These are phyloP conservation scores for Eleutherodactylus coqui DNA, from an alignment of 2,797 vertebrate species.

Conservation along the genomic window DNA sequence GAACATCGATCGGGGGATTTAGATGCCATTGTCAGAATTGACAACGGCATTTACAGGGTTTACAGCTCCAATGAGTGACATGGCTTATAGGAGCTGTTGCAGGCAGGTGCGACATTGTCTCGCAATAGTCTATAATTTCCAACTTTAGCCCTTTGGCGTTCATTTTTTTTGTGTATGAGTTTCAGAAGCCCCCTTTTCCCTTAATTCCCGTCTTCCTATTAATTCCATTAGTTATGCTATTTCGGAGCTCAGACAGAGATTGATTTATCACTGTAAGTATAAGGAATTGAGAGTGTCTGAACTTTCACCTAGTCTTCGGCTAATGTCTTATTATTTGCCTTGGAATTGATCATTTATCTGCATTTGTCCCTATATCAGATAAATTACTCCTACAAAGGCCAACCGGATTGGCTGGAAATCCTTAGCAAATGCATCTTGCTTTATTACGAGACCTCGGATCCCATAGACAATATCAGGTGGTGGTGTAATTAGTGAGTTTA, in stretches of 20 bases:
- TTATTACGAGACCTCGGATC: background rate
- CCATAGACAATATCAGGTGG: background rate
- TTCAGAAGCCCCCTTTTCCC: background rate
- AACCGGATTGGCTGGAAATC: background rate
- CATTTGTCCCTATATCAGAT: background rate
- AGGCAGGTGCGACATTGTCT: no score
- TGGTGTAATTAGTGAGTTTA: background rate
- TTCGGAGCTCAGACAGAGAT: background rate
- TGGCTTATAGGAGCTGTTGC: no score
- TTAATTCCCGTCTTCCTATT: background rate
- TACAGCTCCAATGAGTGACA: no score
- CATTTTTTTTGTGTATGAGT: background rate
- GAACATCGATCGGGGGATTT: no score
- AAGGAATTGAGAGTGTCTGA: background rate
- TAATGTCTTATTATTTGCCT: constrained; percentile 4
- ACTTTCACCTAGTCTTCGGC: background rate
- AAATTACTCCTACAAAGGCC: background rate
- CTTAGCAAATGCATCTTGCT: background rate
- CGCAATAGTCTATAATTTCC: background rate
- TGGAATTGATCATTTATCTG: constrained; percentile 24
- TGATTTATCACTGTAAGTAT: background rate
- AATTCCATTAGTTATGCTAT: background rate
- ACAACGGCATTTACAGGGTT: no score
- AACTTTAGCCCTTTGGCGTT: background rate
- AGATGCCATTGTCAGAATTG: no score